Percentiles rank a stretch among this genome's conserved stretches.
These are phyloP conservation scores for Acanthis flammea DNA, from an alignment of 2,797 vertebrate species.

Conservation along the genomic window DNA sequence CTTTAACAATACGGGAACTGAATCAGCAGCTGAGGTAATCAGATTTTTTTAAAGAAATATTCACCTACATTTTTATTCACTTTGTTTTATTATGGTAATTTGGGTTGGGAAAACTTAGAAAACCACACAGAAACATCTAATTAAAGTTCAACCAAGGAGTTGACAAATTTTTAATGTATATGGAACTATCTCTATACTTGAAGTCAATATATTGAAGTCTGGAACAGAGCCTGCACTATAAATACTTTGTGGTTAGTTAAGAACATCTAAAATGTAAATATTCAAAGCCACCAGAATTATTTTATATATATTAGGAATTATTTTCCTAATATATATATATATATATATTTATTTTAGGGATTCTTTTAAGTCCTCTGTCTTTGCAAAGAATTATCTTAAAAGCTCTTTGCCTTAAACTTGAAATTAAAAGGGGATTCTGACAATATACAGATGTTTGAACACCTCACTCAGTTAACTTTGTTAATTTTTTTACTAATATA, in stretches of 20 bases:
- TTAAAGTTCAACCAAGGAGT: background rate
- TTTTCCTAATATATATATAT: background rate
- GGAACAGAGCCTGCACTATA: background rate
- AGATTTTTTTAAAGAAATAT: slow-evolving; percentile 73
- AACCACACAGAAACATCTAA: background rate
- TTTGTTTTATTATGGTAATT: slow-evolving; percentile 28
- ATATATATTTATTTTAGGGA: background rate
- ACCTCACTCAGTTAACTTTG: background rate
- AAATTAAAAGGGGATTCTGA: background rate
- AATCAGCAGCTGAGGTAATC: slow-evolving; percentile 82
- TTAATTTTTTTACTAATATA: background rate
- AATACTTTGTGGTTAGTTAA: background rate
- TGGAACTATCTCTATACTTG: background rate
- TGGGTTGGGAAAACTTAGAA: slow-evolving; percentile 24
- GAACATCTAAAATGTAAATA: background rate
- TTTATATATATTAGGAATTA: background rate
- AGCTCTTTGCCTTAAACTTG: slow-evolving; percentile 59
- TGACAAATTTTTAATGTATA: background rate
- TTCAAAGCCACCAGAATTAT: background rate
- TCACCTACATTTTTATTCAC: slow-evolving; percentile 71
- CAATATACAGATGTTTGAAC: background rate
- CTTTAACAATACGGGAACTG: slow-evolving; percentile 81
- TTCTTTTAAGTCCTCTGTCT: background rate
- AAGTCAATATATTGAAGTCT: background rate
- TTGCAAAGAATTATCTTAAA: slow-evolving; percentile 4